phyloP scores from a whole-genome alignment of 2,113 vertebrate genomes.

The Mobula birostris region DNA sequence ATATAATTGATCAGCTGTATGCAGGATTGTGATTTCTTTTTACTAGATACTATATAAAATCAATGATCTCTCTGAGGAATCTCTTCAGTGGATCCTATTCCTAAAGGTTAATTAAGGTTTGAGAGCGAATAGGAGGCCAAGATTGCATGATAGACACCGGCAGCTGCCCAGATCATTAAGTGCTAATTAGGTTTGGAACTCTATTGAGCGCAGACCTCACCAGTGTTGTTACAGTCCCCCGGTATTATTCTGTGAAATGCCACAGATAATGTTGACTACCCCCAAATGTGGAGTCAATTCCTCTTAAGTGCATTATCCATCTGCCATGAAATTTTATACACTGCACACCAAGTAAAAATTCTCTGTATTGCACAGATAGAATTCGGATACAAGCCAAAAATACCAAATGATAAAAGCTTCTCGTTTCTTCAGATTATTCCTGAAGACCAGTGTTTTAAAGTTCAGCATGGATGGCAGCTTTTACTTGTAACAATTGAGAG shows the following conservation, averaged over 20 bases:
- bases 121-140: constrained; percentile 53
- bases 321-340: constrained; percentile 2
- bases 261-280: constrained; percentile 27
- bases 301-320: constrained; percentile 4
- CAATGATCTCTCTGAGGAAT: constrained; percentile 53
- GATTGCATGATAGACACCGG: constrained; percentile 57
- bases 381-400: neutral
- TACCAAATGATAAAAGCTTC: neutral
- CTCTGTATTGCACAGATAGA: neutral
- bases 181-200: constrained; percentile 76
- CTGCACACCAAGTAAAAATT: neutral
- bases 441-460: neutral
- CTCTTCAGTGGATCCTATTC: constrained; percentile 58
- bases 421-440: neutral
- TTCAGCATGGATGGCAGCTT: neutral
- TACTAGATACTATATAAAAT: constrained; percentile 45
- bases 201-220: constrained; percentile 60
- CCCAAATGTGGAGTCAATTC: constrained; percentile 29
- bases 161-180: constrained; percentile 73
- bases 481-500: neutral
- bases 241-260: constrained; percentile 59
- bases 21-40: constrained; percentile 46
- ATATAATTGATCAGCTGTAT: constrained; percentile 59
- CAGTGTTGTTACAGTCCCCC: constrained; percentile 56
- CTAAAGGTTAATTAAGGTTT: constrained; percentile 76